A percentile compares a stretch with the other conserved stretches of the same genome.
Evolutionary conservation across 2,797 vertebrate genomes (phyloP).

Genomic region (Sebastes minor): DNA sequence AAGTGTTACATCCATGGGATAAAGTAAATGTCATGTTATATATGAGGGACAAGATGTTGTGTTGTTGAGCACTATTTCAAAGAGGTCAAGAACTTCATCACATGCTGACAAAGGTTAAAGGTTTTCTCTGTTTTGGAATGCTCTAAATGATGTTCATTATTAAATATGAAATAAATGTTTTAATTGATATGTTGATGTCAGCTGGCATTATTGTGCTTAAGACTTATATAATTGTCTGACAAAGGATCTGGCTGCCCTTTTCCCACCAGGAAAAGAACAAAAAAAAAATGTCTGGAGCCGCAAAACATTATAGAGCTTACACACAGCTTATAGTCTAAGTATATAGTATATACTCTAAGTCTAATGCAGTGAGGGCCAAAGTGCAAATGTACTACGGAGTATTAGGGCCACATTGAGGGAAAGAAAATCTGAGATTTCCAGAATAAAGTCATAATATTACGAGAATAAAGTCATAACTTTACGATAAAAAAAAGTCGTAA

Average conservation of each 20-base stretch:
- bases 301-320: too few relatives aligned
- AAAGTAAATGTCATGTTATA: background rate
- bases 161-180: slow-evolving; percentile 27
- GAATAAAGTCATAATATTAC: too few relatives aligned
- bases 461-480: too few relatives aligned
- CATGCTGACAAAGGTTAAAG: background rate
- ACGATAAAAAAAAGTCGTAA: too few relatives aligned
- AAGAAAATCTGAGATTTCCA: too few relatives aligned
- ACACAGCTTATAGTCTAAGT: too few relatives aligned
- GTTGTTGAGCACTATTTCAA: background rate
- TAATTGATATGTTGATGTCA: background rate
- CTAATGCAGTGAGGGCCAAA: too few relatives aligned
- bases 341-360: too few relatives aligned
- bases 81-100: background rate
- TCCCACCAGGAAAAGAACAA: background rate
- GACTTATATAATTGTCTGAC: background rate
- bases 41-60: background rate
- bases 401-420: too few relatives aligned
- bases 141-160: background rate
- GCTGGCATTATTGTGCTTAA: background rate
- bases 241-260: background rate
- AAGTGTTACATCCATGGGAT: background rate
- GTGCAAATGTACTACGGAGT: too few relatives aligned
- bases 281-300: too few relatives aligned
- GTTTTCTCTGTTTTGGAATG: background rate